Evolutionary conservation across 1,140 invertebrate species (phyloP), one percentile per base, ranked within the genome.

Genomic region (Rhagoletis zephyria): DNA sequence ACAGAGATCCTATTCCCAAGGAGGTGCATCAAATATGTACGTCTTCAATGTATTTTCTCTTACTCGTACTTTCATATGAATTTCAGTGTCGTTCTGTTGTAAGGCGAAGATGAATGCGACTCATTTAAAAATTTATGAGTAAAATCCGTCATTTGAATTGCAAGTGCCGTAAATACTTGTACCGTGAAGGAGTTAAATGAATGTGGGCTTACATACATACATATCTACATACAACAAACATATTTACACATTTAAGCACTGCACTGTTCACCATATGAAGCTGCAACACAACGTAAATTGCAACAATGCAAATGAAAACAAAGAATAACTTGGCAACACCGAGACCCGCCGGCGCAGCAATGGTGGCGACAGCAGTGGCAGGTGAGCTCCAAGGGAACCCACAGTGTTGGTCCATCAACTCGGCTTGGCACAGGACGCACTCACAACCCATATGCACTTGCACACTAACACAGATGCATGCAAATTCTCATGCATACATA

Each of bases 81-180:
- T 56, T 56, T 5, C 74, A 30, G 40, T 10, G 42, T n/a, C 48
- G 70, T 77, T 81, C 16, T 30, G 74, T n/a, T 74, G 42, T 74
- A 16, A 63, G 1, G 48, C n/a, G 70, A 56, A 81, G 74, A 19
- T 81, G 45, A 56, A 81, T 81, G 74, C 19, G 74, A 56, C 51
- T 81, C 74, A 56, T 81, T 81, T 56, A 81, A 81, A 81, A 81
- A 81, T 81, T 1, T 81, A 81, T 81, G 48, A 81, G 9, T 16
- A n/a, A 81, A 81, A 81, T 81, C 74, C 16, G 74, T 81, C 74
- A 81, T 81, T 81, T 81, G 19, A 81, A 81, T 81, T 81, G 74
- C 19, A 81, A 59, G 48, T 81, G 48, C 2, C 51, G 51, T 10
- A 56, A 56, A 56, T 56, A 56, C 1, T 56, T 10, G 51, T 56